Conservation (phyloP, 2,797 vertebrate genomes). For the Poeciliopsis turneri region DNA sequence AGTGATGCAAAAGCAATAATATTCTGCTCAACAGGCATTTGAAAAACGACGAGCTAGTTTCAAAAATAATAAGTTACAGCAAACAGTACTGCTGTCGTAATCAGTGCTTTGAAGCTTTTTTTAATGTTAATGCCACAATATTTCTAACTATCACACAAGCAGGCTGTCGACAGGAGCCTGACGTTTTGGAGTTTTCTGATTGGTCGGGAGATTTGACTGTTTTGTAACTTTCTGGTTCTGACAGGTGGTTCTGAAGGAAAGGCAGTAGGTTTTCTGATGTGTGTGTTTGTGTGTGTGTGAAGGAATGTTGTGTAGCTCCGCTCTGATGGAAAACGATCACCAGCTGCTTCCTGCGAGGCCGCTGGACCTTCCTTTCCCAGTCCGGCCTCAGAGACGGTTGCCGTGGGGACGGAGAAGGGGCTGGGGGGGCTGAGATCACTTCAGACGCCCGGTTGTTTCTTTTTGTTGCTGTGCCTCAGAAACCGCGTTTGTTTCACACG, state of each 20-base stretch:
- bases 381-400: slow-evolving; percentile 18
- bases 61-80: background rate
- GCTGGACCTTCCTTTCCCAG: slow-evolving; percentile 36
- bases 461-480: slow-evolving; percentile 68
- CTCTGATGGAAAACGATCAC: slow-evolving; percentile 39
- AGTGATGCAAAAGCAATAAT: background rate
- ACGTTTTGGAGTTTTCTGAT: slow-evolving; percentile 30
- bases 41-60: background rate
- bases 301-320: slow-evolving; percentile 20
- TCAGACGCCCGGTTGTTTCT: slow-evolving; percentile 53
- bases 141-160: background rate
- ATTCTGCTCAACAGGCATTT: background rate
- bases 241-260: slow-evolving; percentile 51
- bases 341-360: slow-evolving; percentile 31
- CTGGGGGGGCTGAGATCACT: slow-evolving; percentile 58
- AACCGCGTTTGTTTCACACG: slow-evolving; percentile 40
- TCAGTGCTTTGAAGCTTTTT: background rate
- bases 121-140: background rate
- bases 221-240: slow-evolving; percentile 43
- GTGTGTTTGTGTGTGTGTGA: slow-evolving; percentile 15
- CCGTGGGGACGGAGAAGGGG: too few relatives aligned
- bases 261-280: slow-evolving; percentile 19
- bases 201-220: slow-evolving; percentile 22
- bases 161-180: background rate
- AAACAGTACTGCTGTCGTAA: background rate